Base-by-base conservation (phyloP, 2,888 invertebrate genomes). In the Drosophila sordidula region DNA sequence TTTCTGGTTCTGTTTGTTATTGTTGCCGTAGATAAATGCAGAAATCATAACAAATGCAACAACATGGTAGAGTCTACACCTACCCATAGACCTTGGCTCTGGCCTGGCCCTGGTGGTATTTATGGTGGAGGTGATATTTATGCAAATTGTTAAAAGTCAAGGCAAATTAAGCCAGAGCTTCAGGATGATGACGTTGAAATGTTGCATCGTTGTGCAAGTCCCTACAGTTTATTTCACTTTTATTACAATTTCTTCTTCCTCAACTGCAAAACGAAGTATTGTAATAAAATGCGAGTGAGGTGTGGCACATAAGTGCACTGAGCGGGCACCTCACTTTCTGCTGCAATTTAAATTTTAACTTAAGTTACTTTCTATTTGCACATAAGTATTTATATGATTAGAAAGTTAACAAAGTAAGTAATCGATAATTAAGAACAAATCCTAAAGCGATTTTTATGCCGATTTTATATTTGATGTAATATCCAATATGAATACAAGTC, bases 121-220 rank as follows among this genome's bases (percentile, higher is more conserved):
- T 81, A 66, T 76, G 61, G 57, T 59, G 59, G 36, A 61, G 51
- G 56, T 72, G 76, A 86, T 88, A 88, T 87, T 89, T 89, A 89
- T 87, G 87, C 80, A 88, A 86, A 89, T 89, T 89, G 80, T 81
- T 73, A 81, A 84, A 80, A 88, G 89, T 89, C 89, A 89, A 88
- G 80, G 80, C 82, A 89, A 89, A 89, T 87, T 83, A 88, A 89
- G 89, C 81, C 78, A 74, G 77, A 75, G 77, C 78, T 75, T 81
- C 87, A 75, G 69, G 70, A 70, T 86, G 83, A 88, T 79, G 88
- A 84, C 76, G 81, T 72, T 73, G 82, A 77, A 70, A 75, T 81
- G 72, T 61, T 70, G 83, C 67, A 57, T 46, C 39, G 54, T 45
- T 45, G 57, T 56, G 45, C 66, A 51, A 26, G 46, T 45, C 45